phyloP scores from a whole-genome alignment of 2,113 vertebrate species.

The Ctenodactylus gundi region DNA sequence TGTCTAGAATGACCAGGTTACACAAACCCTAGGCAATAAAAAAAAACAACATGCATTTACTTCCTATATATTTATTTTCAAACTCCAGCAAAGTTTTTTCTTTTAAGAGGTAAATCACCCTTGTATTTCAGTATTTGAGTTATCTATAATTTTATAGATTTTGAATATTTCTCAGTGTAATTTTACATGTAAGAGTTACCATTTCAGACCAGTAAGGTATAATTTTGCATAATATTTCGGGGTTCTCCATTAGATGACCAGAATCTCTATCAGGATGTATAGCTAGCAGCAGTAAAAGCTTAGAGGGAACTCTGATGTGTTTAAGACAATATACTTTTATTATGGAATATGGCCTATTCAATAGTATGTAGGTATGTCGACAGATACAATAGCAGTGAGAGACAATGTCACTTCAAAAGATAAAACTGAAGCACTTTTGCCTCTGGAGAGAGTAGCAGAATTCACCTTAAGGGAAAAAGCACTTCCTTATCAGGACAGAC shows the following conservation, averaged over 20 bases:
- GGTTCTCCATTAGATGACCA: background rate
- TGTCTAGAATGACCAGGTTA: conserved; percentile 90
- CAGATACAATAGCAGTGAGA: background rate
- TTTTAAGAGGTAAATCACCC: background rate
- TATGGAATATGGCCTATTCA: conserved; percentile 16
- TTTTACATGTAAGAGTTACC: background rate
- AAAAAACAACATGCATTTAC: background rate
- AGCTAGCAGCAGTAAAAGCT: background rate
- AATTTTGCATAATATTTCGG: background rate
- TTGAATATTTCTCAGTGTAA: background rate
- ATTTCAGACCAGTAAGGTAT: background rate
- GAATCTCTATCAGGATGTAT: background rate
- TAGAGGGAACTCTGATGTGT: background rate
- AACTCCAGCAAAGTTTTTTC: background rate
- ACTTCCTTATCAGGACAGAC: background rate
- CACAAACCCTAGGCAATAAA: conserved; percentile 83
- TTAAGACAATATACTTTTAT: background rate
- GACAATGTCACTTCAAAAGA: background rate
- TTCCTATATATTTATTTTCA: background rate
- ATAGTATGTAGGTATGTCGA: background rate
- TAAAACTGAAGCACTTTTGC: background rate
- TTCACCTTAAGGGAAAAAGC: conserved; percentile 14
- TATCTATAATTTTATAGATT: conserved; percentile 18
- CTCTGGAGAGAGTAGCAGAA: background rate
- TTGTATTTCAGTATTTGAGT: conserved; percentile 45